Evolutionary conservation across 2,797 vertebrate genomes (phyloP).

Genomic region (Pseudomugil tenellus): DNA sequence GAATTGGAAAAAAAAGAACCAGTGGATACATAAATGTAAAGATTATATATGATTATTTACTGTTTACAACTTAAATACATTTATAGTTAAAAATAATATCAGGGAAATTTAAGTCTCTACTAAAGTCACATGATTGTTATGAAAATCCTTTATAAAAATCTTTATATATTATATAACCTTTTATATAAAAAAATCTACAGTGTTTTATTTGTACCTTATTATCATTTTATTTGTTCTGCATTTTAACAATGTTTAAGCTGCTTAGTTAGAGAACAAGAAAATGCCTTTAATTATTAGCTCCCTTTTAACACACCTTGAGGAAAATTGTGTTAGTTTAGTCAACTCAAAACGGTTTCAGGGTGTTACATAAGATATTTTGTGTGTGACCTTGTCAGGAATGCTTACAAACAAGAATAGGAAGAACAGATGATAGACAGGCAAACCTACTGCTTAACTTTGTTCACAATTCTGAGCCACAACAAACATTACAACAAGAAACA

Average conservation of each 20-base stretch:
- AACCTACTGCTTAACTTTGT: conserved; percentile 38
- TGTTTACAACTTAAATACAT: background rate
- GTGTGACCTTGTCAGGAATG: conserved; percentile 58
- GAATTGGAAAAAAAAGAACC: too few relatives aligned
- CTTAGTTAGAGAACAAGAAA: conserved; percentile 10
- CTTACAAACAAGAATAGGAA: conserved; percentile 66
- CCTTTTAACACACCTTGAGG: conserved; percentile 49
- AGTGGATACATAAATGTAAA: too few relatives aligned
- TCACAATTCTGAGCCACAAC: conserved; percentile 19
- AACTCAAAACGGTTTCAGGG: conserved; percentile 35
- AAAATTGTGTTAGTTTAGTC: conserved; percentile 35
- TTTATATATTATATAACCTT: too few relatives aligned
- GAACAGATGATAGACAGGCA: conserved; percentile 60
- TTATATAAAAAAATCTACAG: too few relatives aligned
- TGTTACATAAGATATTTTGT: conserved; percentile 60
- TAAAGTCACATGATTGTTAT: too few relatives aligned
- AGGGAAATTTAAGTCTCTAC: too few relatives aligned
- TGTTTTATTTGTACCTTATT: background rate
- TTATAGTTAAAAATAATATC: background rate
- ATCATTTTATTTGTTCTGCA: background rate
- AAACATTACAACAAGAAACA: conserved; percentile 22
- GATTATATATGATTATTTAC: background rate
- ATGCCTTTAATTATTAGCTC: conserved; percentile 55
- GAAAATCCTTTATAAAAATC: too few relatives aligned
- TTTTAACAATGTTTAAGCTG: background rate